Evolutionary conservation across 1,140 invertebrate genomes (phyloP), one percentile per base, ranked within the genome.

Genomic region (Halesus radiatus): DNA sequence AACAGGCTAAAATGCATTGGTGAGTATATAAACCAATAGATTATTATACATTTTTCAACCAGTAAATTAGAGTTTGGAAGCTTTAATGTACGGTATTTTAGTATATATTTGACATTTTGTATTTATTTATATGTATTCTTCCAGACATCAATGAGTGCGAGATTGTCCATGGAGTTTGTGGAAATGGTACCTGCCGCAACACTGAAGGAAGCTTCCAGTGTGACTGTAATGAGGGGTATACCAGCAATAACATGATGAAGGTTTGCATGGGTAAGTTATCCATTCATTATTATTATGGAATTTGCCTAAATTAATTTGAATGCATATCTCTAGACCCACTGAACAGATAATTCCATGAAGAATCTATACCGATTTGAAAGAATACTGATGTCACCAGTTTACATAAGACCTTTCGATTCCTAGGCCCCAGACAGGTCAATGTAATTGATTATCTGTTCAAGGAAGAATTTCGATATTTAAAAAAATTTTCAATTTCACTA

Each of bases 101-200:
- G n/a, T n/a, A n/a, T n/a, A n/a, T n/a, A n/a, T n/a, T 37, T 72
- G 68, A 16, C 3, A 16, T 23, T 6, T 15, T 75, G 26, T 32
- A n/a, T 32, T 56, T 29, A 52, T 73, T 3, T 75, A 75, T 75
- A 10, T 54, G 2, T 32, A 20, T 80, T 16, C 23, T 50, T 88
- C 88, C 82, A 94, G 95, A 97, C 86, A 96, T 97, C 85, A 94
- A 98, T 86, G 96, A 98, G 86, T 98, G 96, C 86, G 93, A 92
- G 84, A 96, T 97, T 32, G 94, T 96, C 64, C 93, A 92, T 81
- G 95, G 93, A 56, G 94, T 96, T 20, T 97, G 96, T 88, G 95
- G 94, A 1, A 94, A 95, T 84, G 96, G 96, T 23, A 93, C 93
- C 8, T 98, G 96, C 87, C 91, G 92, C 78, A 97, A 97, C 87